phyloP scores from a whole-genome alignment of 37 sponge, comb jelly and placozoan genomes.

The Tethya wilhelma region DNA sequence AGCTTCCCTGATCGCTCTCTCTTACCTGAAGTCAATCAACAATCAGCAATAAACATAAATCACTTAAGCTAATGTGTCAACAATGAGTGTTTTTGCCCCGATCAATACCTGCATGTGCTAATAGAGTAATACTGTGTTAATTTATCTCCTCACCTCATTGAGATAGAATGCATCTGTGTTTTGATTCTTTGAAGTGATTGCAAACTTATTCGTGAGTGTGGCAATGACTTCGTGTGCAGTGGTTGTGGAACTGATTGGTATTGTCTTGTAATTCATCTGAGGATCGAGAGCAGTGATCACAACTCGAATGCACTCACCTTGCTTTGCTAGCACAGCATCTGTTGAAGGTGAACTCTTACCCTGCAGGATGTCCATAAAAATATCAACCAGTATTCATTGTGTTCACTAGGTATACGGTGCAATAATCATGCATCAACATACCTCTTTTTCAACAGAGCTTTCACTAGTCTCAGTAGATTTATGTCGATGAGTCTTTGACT shows the following conservation, averaged over 20 bases:
- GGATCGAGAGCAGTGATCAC: conserved; percentile 31
- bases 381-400: too few relatives aligned
- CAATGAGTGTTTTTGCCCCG: not conserved
- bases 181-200: conserved; percentile 7
- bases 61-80: not conserved
- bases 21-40: conserved; percentile 8
- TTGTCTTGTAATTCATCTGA: conserved; percentile 37
- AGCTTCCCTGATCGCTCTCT: conserved; percentile 49
- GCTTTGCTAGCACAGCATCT: too few relatives aligned
- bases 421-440: too few relatives aligned
- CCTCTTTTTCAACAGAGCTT: too few relatives aligned
- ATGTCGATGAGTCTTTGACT: too few relatives aligned
- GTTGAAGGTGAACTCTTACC: too few relatives aligned
- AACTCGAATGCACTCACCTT: conserved; percentile 16
- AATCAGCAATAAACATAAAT: not conserved
- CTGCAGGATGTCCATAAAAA: too few relatives aligned
- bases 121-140: not conserved
- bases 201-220: conserved; percentile 30
- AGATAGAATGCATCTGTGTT: conserved; percentile 37
- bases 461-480: too few relatives aligned
- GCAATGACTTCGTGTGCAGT: conserved; percentile 41
- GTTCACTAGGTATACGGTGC: too few relatives aligned
- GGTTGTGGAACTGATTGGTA: conserved; percentile 27
- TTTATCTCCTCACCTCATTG: conserved; percentile 49
- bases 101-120: not conserved